phyloP scores from a whole-genome alignment of 2,797 vertebrate species.

The Acanthis flammea region DNA sequence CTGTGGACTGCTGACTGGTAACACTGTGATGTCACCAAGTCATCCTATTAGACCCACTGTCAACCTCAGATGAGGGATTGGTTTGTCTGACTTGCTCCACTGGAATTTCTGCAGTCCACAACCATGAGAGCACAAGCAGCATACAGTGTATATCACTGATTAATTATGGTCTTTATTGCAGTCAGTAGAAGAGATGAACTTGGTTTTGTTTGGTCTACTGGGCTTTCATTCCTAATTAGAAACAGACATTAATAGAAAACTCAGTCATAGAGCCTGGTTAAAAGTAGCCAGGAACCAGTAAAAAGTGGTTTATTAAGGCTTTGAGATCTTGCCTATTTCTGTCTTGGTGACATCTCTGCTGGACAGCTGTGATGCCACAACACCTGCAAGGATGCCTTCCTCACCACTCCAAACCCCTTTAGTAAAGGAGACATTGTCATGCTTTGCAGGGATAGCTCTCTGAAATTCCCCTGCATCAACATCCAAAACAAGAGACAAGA shows the following conservation, averaged over 20 bases:
- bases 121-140: neutral
- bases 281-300: neutral
- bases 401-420: neutral
- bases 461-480: neutral
- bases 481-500: neutral
- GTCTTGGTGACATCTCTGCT: neutral
- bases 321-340: neutral
- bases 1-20: neutral
- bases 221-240: constrained; percentile 38
- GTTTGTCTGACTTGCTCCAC: neutral
- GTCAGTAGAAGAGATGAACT: neutral
- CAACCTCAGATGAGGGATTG: neutral
- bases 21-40: neutral
- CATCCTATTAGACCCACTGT: neutral
- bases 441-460: neutral
- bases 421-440: neutral
- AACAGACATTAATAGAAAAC: constrained; percentile 15
- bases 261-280: neutral
- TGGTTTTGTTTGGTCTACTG: neutral
- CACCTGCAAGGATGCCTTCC: neutral
- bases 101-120: neutral
- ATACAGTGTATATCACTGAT: neutral
- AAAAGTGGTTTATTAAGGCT: neutral
- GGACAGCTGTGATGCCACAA: neutral
- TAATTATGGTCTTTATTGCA: neutral